Conservation (phyloP, 92 coral and sea anemone genomes). For the Siderastrea siderea region DNA sequence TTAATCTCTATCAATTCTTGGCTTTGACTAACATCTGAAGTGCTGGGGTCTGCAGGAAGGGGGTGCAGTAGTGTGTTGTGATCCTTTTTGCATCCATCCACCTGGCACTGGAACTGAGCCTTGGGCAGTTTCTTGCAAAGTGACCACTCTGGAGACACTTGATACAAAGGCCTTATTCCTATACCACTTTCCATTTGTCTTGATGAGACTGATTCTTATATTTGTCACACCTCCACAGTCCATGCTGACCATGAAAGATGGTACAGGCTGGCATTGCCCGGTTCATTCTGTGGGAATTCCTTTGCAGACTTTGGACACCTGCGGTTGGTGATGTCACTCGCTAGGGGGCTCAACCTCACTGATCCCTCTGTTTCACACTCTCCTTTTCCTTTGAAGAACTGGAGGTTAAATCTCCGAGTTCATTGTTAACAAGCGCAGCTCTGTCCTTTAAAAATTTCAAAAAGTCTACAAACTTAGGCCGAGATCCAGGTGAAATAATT, state of each 20-base stretch:
- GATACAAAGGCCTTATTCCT: constrained; percentile 60
- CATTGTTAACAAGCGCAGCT: constrained; percentile 79
- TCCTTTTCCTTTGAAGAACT: constrained; percentile 13
- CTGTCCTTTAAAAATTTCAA: constrained; percentile 53
- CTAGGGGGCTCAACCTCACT: not conserved
- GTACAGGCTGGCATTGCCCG: constrained; percentile 19
- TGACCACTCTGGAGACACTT: constrained; percentile 73
- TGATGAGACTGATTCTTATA: constrained; percentile 46
- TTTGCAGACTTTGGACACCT: constrained; percentile 8
- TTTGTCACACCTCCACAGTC: constrained; percentile 68
- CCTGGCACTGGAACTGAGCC: constrained; percentile 46
- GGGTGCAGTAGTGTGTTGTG: constrained; percentile 76
- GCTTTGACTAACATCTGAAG: not conserved
- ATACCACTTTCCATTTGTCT: constrained; percentile 46
- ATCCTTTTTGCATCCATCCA: constrained; percentile 35
- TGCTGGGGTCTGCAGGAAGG: constrained; percentile 7
- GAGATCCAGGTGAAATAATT: constrained; percentile 58
- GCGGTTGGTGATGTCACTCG: constrained; percentile 6
- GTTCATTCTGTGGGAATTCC: constrained; percentile 1
- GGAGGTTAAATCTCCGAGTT: constrained; percentile 61
- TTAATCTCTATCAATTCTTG: not conserved
- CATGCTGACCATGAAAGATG: constrained; percentile 49
- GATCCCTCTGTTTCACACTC: constrained; percentile 21
- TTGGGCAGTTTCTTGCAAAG: constrained; percentile 42
- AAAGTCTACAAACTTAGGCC: constrained; percentile 64